Evolutionary conservation across 2,113 vertebrate species (phyloP), one percentile per base, ranked within the genome.

Genomic region (Carassius auratus): DNA sequence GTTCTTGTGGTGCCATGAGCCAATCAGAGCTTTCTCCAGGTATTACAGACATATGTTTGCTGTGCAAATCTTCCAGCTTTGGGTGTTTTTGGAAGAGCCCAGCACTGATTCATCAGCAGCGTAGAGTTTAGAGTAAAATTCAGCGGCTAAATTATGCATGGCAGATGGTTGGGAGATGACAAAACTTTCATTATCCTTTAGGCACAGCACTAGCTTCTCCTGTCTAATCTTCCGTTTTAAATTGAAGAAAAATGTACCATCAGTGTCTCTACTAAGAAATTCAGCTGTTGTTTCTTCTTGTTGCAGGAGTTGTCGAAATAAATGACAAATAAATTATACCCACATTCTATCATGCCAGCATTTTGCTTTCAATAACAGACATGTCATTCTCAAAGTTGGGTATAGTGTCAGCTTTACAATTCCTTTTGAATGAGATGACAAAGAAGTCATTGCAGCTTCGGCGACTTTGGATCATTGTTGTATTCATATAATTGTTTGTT

Each of bases 181-280:
- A 66, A 81, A 81, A 66, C 61, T 26, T 81, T 50, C 61, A 81
- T 81, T 81, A 48, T 66, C 78, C 78, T 81, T 81, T 42, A 81
- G 79, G 45, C 78, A 45, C 12, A 23, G 55, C 57, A 1, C 45
- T 79, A 15, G 78, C 17, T 68, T 81, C 61, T 48, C 38, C 59
- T 17, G n/a, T 68, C 62, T 68, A 81, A 69, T 81, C 62, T 66
- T 69, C 17, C 45, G 52, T 81, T 68, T 68, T 13, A 66, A 52
- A 66, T 30, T 45, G 59, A 81, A 66, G 61, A 81, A 62, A 48
- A 69, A 81, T 68, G 64, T 30, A 30, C 21, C 62, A 81, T 81
- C 79, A 81, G 1, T 81, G 79, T 50, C 79, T 7, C 52, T 33
- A 13, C 45, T 48, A 76, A 76, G 48, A 17, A 15, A 76, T 76